A percentile compares a stretch with the other conserved stretches of the same genome.
These are phyloP conservation scores for Callorhinus ursinus DNA, from an alignment of 2,113 vertebrate species.

Conservation along the genomic window DNA sequence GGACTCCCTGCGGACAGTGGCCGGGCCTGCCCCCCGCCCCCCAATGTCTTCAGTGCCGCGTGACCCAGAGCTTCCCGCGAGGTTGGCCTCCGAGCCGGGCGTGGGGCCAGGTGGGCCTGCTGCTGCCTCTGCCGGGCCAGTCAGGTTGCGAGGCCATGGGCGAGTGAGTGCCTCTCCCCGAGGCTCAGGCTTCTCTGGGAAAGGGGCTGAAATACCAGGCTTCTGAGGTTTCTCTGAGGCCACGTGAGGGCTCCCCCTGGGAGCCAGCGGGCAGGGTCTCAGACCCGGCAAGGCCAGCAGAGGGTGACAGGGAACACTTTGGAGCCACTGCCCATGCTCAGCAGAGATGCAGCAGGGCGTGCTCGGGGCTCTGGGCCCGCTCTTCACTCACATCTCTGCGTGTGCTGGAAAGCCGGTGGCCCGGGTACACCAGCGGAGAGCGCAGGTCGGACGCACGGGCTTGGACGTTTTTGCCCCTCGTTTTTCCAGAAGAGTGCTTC, in stretches of 20 bases:
- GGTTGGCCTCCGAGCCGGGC: not conserved
- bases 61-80: not conserved
- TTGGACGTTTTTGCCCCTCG: not conserved
- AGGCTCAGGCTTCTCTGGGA: not conserved
- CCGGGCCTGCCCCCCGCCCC: not conserved
- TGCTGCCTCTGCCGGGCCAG: not conserved
- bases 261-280: not conserved
- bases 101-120: not conserved
- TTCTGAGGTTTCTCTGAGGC: not conserved
- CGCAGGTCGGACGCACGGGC: not conserved
- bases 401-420: not conserved
- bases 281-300: not conserved
- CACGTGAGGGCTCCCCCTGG: too few species aligned
- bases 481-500: not conserved
- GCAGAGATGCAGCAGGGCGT: not conserved
- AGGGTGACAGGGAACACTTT: too few species aligned
- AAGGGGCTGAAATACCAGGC: not conserved
- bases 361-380: not conserved
- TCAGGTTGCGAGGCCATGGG: not conserved
- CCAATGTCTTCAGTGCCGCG: rapidly evolving
- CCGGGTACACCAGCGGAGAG: rapidly evolving
- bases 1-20: not conserved
- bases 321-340: not conserved
- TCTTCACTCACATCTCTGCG: too few species aligned
- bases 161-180: not conserved